Conservation (phyloP, 2,113 vertebrate genomes). For the Coptodon bakossiorum region DNA sequence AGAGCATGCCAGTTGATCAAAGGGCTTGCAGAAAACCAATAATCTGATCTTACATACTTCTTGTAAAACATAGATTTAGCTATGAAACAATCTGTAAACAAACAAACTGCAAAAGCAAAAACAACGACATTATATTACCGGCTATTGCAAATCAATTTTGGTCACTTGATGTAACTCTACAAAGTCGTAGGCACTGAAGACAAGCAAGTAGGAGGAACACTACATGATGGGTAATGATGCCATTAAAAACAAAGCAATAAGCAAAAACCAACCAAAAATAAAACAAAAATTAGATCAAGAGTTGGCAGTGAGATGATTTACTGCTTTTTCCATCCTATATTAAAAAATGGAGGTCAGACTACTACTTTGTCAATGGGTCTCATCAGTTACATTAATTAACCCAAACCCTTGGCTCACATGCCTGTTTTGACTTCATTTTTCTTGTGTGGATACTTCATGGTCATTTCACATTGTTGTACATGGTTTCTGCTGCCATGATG, state of each 20-base stretch:
- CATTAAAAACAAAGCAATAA: neutral
- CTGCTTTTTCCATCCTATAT: neutral
- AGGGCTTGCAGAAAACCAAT: neutral
- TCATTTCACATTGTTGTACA: neutral
- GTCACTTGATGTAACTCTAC: neutral
- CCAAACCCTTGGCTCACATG: neutral
- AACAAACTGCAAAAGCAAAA: neutral
- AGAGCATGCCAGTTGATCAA: neutral
- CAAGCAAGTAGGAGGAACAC: neutral
- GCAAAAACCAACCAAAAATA: neutral
- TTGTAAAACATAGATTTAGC: neutral
- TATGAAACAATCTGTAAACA: neutral
- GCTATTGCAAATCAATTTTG: fast-evolving
- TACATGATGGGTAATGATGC: neutral
- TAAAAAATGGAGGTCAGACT: neutral
- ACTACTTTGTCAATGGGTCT: neutral
- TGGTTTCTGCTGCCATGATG: neutral
- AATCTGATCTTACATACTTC: neutral
- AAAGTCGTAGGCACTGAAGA: neutral
- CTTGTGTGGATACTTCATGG: neutral
- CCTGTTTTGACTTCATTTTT: neutral
- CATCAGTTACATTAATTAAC: neutral
- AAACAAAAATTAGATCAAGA: neutral
- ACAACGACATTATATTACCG: fast-evolving
- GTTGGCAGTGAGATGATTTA: neutral